Conservation (phyloP, 2,797 vertebrate genomes). For the Ptychadena robeensis region DNA sequence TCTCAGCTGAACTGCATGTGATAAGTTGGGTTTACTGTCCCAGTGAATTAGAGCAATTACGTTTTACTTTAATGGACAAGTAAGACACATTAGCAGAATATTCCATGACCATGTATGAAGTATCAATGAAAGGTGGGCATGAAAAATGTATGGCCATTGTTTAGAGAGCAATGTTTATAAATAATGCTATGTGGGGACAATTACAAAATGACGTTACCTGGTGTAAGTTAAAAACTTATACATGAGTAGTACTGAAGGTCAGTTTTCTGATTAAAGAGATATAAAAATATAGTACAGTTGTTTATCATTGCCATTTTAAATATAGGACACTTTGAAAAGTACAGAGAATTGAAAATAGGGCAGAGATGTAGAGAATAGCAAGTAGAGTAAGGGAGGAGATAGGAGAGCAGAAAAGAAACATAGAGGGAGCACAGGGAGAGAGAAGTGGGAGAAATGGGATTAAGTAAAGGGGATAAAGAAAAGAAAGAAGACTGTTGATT, state of each 20-base stretch:
- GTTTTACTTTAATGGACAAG: not conserved
- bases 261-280: not conserved
- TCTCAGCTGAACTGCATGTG: not conserved
- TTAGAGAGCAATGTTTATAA: not conserved
- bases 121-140: not conserved
- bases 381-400: no score
- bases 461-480: no score
- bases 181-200: not conserved
- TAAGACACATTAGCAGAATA: slow-evolving; percentile 18
- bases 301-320: not conserved
- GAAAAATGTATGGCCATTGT: not conserved
- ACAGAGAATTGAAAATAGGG: not conserved
- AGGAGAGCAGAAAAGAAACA: no score
- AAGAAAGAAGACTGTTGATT: not conserved
- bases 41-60: not conserved
- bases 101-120: not conserved
- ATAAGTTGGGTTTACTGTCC: not conserved
- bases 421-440: no score
- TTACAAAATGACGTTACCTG: not conserved
- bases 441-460: no score
- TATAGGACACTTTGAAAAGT: not conserved
- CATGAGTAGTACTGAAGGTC: not conserved
- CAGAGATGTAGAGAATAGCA: no score
- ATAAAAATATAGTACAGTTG: not conserved
- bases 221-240: no score